These are phyloP conservation scores for Tholera decimalis DNA, from an alignment of 2,888 invertebrate species.

Conservation along the genomic window DNA sequence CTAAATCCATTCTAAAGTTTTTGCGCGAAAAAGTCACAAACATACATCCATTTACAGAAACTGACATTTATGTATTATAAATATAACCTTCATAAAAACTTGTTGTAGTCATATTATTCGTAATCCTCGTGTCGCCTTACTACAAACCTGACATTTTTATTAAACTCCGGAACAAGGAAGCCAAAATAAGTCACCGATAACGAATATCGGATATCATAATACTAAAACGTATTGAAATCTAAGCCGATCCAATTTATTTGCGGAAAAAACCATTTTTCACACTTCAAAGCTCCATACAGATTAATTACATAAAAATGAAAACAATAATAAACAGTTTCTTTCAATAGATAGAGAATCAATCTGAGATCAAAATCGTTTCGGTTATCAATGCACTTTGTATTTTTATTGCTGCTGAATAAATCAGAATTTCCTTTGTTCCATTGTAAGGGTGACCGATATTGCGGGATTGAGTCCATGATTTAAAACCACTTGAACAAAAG, in stretches of 20 bases:
- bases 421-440: conserved; percentile 47
- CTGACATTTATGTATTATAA: neutral
- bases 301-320: conserved; percentile 49
- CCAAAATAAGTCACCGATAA: neutral
- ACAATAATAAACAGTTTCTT: conserved; percentile 44
- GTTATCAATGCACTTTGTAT: conserved; percentile 44
- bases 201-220: conserved; percentile 25
- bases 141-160: neutral
- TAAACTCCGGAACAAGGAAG: neutral
- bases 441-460: conserved; percentile 38
- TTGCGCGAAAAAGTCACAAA: too few relatives aligned
- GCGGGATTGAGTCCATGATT: conserved; percentile 17
- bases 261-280: too few relatives aligned
- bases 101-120: too few relatives aligned
- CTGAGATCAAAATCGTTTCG: conserved; percentile 8
- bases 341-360: too few relatives aligned
- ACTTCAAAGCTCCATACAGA: too few relatives aligned
- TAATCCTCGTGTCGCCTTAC: neutral
- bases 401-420: conserved; percentile 40
- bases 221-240: conserved; percentile 43
- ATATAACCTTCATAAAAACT: too few relatives aligned
- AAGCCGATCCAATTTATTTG: conserved; percentile 19
- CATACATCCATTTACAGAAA: too few relatives aligned
- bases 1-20: too few relatives aligned
- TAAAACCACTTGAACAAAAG: conserved; percentile 7